A percentile compares a stretch with the other conserved stretches of the same genome.
Conservation (phyloP, 2,888 invertebrate species). For the Hyposoter didymator region DNA sequence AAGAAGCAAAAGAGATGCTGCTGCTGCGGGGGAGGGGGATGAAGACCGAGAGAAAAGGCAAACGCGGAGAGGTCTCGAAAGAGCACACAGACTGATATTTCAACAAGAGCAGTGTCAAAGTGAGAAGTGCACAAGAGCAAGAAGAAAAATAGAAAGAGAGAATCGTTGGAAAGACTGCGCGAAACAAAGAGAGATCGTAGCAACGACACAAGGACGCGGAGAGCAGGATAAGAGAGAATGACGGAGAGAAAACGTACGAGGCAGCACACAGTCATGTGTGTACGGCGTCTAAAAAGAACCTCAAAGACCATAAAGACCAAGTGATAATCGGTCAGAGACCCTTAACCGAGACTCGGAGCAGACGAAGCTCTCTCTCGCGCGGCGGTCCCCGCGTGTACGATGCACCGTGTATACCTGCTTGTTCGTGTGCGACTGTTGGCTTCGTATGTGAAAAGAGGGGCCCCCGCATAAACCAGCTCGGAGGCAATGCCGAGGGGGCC, state of each 20-base stretch:
- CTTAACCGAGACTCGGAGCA: slow-evolving; percentile 77
- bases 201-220: slow-evolving; percentile 61
- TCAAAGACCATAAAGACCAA: slow-evolving; percentile 80
- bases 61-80: slow-evolving; percentile 46
- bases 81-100: slow-evolving; percentile 48
- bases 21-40: slow-evolving; percentile 4
- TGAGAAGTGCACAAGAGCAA: slow-evolving; percentile 39
- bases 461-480: slow-evolving; percentile 34
- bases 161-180: slow-evolving; percentile 16
- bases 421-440: slow-evolving; percentile 21
- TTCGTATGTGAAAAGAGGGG: slow-evolving; percentile 44
- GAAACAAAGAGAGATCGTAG: slow-evolving; percentile 65
- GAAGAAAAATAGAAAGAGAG: slow-evolving; percentile 42
- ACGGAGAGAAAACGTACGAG: slow-evolving; percentile 22
- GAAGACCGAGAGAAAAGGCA: slow-evolving; percentile 53
- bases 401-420: slow-evolving; percentile 11
- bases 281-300: slow-evolving; percentile 75
- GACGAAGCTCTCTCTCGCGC: slow-evolving; percentile 67
- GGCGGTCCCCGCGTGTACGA: slow-evolving; percentile 37
- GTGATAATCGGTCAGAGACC: slow-evolving; percentile 82
- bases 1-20: slow-evolving; percentile 53
- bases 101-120: slow-evolving; percentile 22
- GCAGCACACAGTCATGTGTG: slow-evolving; percentile 14
- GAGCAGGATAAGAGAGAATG: slow-evolving; percentile 50
- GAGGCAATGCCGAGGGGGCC: slow-evolving; percentile 32